Percentiles rank a stretch among this genome's conserved stretches.
Evolutionary conservation across 2,888 invertebrate genomes (phyloP).

Genomic region (Drepana falcataria): DNA sequence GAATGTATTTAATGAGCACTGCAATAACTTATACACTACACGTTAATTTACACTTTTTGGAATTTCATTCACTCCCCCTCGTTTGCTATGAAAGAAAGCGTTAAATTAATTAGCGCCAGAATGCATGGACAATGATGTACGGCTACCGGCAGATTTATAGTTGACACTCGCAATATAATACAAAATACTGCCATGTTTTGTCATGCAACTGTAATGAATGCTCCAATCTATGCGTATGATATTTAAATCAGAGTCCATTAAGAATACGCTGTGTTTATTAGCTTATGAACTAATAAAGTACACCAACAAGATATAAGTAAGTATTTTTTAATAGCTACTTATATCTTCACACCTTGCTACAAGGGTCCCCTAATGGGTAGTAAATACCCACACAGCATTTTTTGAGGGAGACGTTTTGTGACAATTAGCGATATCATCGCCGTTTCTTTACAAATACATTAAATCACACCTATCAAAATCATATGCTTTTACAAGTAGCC

Average conservation of each 20-base stretch:
- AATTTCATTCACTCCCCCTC: conserved; percentile 65
- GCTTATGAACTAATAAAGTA: too few species aligned
- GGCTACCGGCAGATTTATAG: conserved; percentile 43
- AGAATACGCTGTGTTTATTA: too few species aligned
- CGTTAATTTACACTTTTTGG: conserved; percentile 65
- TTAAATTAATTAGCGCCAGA: conserved; percentile 67
- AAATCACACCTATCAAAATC: too few species aligned
- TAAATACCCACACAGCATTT: too few species aligned
- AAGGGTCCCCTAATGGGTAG: too few species aligned
- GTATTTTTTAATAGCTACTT: too few species aligned
- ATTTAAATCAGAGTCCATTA: background rate
- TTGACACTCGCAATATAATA: conserved; percentile 10
- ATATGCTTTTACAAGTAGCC: too few species aligned
- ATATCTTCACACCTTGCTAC: too few species aligned
- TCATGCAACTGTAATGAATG: conserved; percentile 1
- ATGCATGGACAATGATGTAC: conserved; percentile 57
- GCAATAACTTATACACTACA: conserved; percentile 66
- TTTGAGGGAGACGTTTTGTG: too few species aligned
- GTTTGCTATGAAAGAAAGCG: conserved; percentile 56
- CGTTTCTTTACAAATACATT: too few species aligned
- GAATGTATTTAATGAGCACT: conserved; percentile 64
- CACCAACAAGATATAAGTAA: too few species aligned
- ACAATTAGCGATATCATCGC: too few species aligned
- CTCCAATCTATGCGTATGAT: background rate
- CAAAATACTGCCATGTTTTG: background rate